Evolutionary conservation across 2,888 invertebrate species (phyloP).

Genomic region (Aelia acuminata): DNA sequence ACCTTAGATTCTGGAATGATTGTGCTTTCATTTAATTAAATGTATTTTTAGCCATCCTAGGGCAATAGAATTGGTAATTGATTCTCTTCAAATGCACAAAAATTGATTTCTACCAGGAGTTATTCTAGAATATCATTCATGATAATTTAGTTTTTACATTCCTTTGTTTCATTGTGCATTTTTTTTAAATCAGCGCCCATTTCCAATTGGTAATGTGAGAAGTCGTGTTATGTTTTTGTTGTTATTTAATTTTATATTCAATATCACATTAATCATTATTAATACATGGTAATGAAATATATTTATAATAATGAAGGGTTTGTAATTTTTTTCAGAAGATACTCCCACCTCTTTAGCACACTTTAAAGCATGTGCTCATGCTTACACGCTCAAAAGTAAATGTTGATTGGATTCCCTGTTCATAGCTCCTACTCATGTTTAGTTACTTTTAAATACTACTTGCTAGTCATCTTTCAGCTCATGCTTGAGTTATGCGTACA

Average conservation of each 20-base stretch:
- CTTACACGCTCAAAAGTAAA: not conserved
- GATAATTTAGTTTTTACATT: not conserved
- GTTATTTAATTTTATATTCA: not conserved
- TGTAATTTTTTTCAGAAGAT: not conserved
- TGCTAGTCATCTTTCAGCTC: not conserved
- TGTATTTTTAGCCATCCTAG: not conserved
- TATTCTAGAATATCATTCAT: not conserved
- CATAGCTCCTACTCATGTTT: not conserved
- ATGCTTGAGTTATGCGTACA: not conserved
- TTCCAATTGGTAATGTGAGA: not conserved
- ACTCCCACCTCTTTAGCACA: not conserved
- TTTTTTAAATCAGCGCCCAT: not conserved
- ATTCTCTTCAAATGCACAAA: not conserved
- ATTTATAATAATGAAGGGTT: not conserved
- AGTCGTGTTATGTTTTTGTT: not conserved
- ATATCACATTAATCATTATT: not conserved
- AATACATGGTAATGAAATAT: conserved; percentile 10
- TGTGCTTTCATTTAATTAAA: not conserved
- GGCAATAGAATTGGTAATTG: not conserved
- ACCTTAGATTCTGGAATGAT: not conserved
- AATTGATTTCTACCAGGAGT: not conserved
- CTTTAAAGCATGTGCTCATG: not conserved
- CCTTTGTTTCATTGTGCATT: conserved; percentile 13
- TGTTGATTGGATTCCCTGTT: not conserved
- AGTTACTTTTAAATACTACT: no score